Base-by-base conservation (phyloP, 2,888 invertebrate genomes). In the Dendrolimus pini region DNA sequence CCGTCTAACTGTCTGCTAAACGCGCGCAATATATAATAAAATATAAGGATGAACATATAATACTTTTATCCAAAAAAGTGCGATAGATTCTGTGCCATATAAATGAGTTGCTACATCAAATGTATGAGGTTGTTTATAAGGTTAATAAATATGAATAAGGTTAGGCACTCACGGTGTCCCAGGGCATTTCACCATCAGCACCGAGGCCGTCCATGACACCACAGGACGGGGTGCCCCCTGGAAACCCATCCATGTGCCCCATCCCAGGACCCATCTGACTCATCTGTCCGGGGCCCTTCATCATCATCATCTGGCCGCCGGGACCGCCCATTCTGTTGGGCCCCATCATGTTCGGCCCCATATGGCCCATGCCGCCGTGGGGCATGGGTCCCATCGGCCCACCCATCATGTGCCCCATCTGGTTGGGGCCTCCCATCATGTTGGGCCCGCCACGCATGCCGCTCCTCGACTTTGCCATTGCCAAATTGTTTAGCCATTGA, bases 401-500 rank as follows among this genome's bases (percentile, higher is more conserved):
- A 14, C 89, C 88, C 88, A 89, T 89, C 86, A 89, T 89, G 73
- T 89, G 89, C 1, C 86, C 82, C 87, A 89, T 87, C 68, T 89
- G 89, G 63, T 84, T 89, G 7, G 89, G 91, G 56, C 85, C 92
- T 60, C 84, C 90, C 91, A 85, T 91, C 90, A 86, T 91, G 71
- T 82, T 91, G 60, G 89, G 90, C 6, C 88, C 89, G 10, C 90
- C 90, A 7, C 93, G 88, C 79, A 92, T 92, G 56, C 93, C 93
- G 41, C 93, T 93, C 66, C 95, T 93, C 67, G 93, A 94, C 78
- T 95, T 95, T 71, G 95, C 94, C 92, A 95, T 94, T 55, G 94
- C 94, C 56, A 96, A 90, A 75, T 94, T 95, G 77, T 95, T 95
- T 53, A 95, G 85, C 95, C 96, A 96, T 75, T 95, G 95, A 41